Percentiles rank a stretch among this genome's conserved stretches.
Conservation (phyloP, 2,888 invertebrate genomes). For the Parnassius mnemosyne region DNA sequence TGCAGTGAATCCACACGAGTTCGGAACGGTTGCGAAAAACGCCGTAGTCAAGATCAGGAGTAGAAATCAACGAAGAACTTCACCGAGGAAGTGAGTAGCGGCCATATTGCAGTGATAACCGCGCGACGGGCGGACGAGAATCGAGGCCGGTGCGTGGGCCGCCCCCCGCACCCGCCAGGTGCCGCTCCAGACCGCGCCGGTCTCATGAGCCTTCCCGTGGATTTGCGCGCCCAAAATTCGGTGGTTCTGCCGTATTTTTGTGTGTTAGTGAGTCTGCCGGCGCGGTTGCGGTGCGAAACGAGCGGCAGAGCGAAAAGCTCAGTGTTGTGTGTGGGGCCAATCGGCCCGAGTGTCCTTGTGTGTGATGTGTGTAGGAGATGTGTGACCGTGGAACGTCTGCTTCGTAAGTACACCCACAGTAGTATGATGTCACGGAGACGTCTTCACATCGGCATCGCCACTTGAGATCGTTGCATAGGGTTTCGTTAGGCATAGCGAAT, state of each 20-base stretch:
- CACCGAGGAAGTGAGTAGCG: slow-evolving; percentile 81
- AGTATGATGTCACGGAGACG: slow-evolving; percentile 50
- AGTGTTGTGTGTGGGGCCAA: slow-evolving; percentile 73
- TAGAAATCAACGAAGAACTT: slow-evolving; percentile 81
- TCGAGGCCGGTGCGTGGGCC: slow-evolving; percentile 82
- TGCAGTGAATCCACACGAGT: slow-evolving; percentile 80
- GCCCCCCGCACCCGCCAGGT: slow-evolving; percentile 79
- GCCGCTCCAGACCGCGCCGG: slow-evolving; percentile 83
- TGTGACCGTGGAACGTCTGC: slow-evolving; percentile 73
- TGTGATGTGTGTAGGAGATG: slow-evolving; percentile 72
- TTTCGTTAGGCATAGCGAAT: neutral
- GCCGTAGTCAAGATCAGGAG: slow-evolving; percentile 79
- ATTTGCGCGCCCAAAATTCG: slow-evolving; percentile 80
- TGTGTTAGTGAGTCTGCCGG: slow-evolving; percentile 72
- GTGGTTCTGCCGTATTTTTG: slow-evolving; percentile 71
- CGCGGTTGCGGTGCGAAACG: slow-evolving; percentile 68
- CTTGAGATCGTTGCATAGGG: slow-evolving; percentile 4
- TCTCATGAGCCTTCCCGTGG: slow-evolving; percentile 80
- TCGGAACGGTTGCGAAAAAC: slow-evolving; percentile 78
- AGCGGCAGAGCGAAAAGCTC: slow-evolving; percentile 49
- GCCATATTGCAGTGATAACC: slow-evolving; percentile 82
- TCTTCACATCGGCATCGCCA: slow-evolving; percentile 30
- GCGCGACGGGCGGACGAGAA: slow-evolving; percentile 81
- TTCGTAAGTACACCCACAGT: slow-evolving; percentile 67
- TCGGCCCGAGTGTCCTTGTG: slow-evolving; percentile 74